Percentiles rank a stretch among this genome's conserved stretches.
phyloP scores from a whole-genome alignment of 2,113 vertebrate species.

The Rhadina sibilatrix region DNA sequence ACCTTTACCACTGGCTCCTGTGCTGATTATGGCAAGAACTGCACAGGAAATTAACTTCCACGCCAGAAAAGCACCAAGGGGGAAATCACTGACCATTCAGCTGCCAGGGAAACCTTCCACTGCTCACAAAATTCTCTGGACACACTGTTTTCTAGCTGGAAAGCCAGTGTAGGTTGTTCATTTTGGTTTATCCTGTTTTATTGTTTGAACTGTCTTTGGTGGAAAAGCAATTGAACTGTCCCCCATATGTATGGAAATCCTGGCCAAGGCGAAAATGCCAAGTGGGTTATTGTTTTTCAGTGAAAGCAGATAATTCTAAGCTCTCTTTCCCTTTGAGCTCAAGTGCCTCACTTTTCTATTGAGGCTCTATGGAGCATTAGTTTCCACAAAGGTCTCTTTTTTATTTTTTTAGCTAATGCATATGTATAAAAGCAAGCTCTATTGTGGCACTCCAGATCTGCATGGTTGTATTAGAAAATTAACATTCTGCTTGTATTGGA shows the following conservation, averaged over 20 bases:
- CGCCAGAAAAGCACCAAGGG: neutral
- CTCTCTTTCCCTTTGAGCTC: neutral
- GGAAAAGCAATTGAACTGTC: neutral
- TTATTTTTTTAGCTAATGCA: neutral
- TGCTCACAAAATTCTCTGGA: neutral
- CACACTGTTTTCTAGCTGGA: neutral
- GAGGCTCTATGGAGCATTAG: neutral
- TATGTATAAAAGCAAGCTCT: conserved; percentile 1
- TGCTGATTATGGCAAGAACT: neutral
- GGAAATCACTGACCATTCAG: neutral
- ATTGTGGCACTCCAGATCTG: neutral
- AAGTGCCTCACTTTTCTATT: conserved; percentile 3
- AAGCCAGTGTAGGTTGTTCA: neutral
- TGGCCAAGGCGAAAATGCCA: conserved; percentile 2
- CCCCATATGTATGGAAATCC: neutral
- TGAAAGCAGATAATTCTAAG: conserved; percentile 27
- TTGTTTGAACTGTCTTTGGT: neutral
- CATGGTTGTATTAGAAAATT: conserved; percentile 7
- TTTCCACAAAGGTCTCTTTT: neutral
- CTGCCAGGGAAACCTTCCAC: neutral
- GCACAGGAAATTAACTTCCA: neutral
- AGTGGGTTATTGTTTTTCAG: conserved; percentile 27
- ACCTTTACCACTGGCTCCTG: neutral
- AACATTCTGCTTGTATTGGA: conserved; percentile 4
- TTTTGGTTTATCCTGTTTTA: neutral